These are phyloP conservation scores for Xanthorhoe designata DNA, from an alignment of 2,888 invertebrate species.

Conservation along the genomic window DNA sequence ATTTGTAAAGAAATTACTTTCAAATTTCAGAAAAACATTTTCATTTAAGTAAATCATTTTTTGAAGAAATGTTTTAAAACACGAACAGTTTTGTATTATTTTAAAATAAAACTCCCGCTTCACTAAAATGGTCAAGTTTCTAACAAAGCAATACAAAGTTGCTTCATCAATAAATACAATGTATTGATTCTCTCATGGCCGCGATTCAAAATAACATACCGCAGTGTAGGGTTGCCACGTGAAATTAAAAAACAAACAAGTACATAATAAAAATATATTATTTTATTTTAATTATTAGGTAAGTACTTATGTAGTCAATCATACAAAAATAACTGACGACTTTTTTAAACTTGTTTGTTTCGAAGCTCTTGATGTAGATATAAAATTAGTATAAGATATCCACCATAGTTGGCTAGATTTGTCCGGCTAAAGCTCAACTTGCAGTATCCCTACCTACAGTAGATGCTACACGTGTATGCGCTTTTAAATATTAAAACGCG, in stretches of 20 bases:
- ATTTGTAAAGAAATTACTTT: too few species aligned
- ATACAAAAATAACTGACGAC: background rate
- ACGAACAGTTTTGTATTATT: background rate
- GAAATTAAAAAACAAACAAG: background rate
- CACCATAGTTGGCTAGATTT: background rate
- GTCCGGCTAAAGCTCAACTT: slow-evolving; percentile 8
- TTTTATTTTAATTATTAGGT: background rate
- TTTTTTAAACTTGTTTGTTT: background rate
- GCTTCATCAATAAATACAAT: slow-evolving; percentile 27
- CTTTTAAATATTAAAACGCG: slow-evolving; percentile 73
- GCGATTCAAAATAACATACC: slow-evolving; percentile 23
- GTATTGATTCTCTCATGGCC: slow-evolving; percentile 32
- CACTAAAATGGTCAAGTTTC: slow-evolving; percentile 14
- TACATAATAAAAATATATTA: background rate
- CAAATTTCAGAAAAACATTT: too few species aligned
- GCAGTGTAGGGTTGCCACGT: slow-evolving; percentile 9
- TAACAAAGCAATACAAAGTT: slow-evolving; percentile 21
- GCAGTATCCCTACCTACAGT: slow-evolving; percentile 18
- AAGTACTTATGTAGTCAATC: too few species aligned
- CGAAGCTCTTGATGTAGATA: background rate
- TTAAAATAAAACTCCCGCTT: background rate
- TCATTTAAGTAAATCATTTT: background rate
- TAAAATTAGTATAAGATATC: too few species aligned
- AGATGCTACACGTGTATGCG: slow-evolving; percentile 46
- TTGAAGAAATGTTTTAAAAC: background rate